These are phyloP conservation scores for Myiozetetes cayanensis DNA, from an alignment of 2,113 vertebrate species.

Conservation along the genomic window DNA sequence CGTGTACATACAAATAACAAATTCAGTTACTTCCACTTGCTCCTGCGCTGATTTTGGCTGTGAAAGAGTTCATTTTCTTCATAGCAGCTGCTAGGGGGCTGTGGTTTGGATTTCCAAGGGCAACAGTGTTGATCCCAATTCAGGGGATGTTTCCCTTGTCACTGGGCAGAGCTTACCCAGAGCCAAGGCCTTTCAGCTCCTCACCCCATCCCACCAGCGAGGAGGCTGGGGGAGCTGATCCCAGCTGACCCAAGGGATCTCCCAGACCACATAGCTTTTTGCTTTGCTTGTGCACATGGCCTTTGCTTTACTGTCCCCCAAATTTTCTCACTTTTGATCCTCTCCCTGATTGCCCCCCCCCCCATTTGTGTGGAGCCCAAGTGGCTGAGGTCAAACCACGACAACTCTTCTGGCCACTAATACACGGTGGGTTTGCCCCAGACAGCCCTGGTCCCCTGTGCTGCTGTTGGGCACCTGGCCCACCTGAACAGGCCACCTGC, in stretches of 20 bases:
- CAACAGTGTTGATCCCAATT: background rate
- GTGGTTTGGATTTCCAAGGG: background rate
- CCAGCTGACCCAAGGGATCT: background rate
- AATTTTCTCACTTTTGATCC: background rate
- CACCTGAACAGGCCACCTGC: background rate
- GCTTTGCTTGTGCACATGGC: background rate
- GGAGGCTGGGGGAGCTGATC: background rate
- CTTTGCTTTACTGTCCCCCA: background rate
- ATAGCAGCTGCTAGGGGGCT: background rate
- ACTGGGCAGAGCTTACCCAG: background rate
- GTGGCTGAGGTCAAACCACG: background rate
- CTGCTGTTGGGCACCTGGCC: background rate
- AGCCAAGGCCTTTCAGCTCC: background rate
- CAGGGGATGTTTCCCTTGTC: background rate
- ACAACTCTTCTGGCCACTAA: background rate
- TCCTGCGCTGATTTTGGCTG: background rate
- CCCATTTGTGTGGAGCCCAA: background rate
- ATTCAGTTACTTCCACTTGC: background rate
- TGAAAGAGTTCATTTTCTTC: background rate
- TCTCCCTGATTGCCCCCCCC: background rate
- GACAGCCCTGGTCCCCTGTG: background rate
- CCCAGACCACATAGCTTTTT: background rate
- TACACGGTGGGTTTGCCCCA: rapidly evolving
- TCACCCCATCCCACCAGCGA: background rate
- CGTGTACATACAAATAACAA: rapidly evolving